These are phyloP conservation scores for Sisyra terminalis DNA, from an alignment of 2,888 invertebrate genomes.

Conservation along the genomic window DNA sequence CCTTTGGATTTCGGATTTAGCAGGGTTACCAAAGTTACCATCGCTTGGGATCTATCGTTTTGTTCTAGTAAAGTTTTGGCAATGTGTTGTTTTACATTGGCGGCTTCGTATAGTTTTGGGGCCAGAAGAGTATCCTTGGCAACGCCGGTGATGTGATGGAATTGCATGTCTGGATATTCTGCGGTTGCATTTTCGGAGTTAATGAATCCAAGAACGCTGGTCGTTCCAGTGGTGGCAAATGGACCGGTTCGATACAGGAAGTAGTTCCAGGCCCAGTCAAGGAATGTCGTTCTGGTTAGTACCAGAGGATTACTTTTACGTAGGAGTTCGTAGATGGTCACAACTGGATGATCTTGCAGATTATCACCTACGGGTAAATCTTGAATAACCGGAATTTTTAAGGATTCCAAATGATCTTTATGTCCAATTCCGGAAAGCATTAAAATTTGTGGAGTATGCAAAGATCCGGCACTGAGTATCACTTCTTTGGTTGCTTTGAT, in stretches of 20 bases:
- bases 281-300: background rate
- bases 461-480: slow-evolving; percentile 69
- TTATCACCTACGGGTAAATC: slow-evolving; percentile 69
- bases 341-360: slow-evolving; percentile 65
- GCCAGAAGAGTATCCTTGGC: slow-evolving; percentile 20
- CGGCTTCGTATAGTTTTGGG: slow-evolving; percentile 12
- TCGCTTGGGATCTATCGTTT: slow-evolving; percentile 57
- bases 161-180: slow-evolving; percentile 34
- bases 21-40: slow-evolving; percentile 66
- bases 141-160: slow-evolving; percentile 23
- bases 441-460: slow-evolving; percentile 75
- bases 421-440: slow-evolving; percentile 86
- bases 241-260: slow-evolving; percentile 30
- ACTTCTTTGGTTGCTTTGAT: slow-evolving; percentile 37
- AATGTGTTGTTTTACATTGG: too few relatives aligned
- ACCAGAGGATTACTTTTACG: too few relatives aligned
- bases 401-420: slow-evolving; percentile 50
- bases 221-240: slow-evolving; percentile 24
- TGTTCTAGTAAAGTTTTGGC: slow-evolving; percentile 59
- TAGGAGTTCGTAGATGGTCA: too few relatives aligned
- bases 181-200: slow-evolving; percentile 24
- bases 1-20: slow-evolving; percentile 79
- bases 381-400: slow-evolving; percentile 54
- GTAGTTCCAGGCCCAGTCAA: slow-evolving; percentile 27
- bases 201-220: slow-evolving; percentile 31